Evolutionary conservation across 2,797 vertebrate species (phyloP).

Genomic region (Paratrypauchen microcephalus): DNA sequence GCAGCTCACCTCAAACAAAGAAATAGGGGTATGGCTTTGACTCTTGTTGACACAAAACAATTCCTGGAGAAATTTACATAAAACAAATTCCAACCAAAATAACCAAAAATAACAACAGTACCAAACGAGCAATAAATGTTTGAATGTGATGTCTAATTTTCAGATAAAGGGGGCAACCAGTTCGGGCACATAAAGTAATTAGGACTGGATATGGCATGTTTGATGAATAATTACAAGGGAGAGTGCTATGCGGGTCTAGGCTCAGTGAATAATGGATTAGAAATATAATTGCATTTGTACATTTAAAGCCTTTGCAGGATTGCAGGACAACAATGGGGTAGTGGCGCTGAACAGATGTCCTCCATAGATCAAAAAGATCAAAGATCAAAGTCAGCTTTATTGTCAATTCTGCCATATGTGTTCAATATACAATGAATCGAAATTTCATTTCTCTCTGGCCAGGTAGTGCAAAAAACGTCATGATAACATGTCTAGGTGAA

Average conservation of each 20-base stretch:
- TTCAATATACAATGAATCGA: no score
- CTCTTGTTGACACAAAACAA: slow-evolving; percentile 33
- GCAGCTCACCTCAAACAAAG: slow-evolving; percentile 27
- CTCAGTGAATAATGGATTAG: slow-evolving; percentile 74
- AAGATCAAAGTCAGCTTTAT: no score
- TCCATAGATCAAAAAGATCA: no score
- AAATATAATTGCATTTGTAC: slow-evolving; percentile 83
- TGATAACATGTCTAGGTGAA: not conserved
- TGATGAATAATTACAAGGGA: slow-evolving; percentile 73
- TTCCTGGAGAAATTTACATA: slow-evolving; percentile 34
- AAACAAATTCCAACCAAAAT: slow-evolving; percentile 24
- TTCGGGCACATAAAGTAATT: slow-evolving; percentile 70
- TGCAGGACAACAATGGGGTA: slow-evolving; percentile 33
- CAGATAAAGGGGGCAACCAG: slow-evolving; percentile 27
- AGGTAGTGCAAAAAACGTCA: no score
- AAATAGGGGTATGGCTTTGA: slow-evolving; percentile 54
- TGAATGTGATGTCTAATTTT: slow-evolving; percentile 24
- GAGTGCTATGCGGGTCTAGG: slow-evolving; percentile 49
- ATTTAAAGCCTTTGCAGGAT: slow-evolving; percentile 70
- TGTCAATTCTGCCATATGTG: no score
- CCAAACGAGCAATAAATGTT: not conserved
- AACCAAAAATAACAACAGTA: not conserved
- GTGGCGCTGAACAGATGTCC: slow-evolving; percentile 44
- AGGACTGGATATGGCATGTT: slow-evolving; percentile 54
- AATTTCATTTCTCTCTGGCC: no score